phyloP scores from a whole-genome alignment of 1,140 invertebrate species.

The Penaeus indicus region DNA sequence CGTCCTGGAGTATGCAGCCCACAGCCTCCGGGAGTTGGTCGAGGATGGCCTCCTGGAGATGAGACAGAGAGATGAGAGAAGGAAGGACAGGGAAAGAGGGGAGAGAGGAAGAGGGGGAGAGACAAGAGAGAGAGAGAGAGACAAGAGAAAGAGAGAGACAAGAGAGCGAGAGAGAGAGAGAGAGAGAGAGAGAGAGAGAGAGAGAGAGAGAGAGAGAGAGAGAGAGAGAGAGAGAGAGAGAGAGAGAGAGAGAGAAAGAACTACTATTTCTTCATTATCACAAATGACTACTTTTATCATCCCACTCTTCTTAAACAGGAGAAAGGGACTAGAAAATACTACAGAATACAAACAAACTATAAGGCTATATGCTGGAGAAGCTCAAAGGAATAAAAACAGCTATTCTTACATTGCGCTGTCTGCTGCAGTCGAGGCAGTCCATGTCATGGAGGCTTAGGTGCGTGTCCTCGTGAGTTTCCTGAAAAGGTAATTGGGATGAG shows the following conservation, averaged over 20 bases:
- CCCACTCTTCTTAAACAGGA: no score
- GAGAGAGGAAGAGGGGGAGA: not conserved
- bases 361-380: not conserved
- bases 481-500: no score
- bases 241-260: no score
- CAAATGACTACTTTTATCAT: no score
- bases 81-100: not conserved
- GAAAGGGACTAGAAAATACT: no score
- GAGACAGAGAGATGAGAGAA: not conserved
- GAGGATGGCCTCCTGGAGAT: constrained; percentile 82
- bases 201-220: no score
- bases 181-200: no score
- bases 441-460: constrained; percentile 75
- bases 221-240: no score
- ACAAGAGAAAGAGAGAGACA: no score
- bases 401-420: constrained; percentile 80
- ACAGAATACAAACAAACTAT: not conserved
- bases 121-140: no score
- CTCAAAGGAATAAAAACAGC: constrained; percentile 40
- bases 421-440: constrained; percentile 86
- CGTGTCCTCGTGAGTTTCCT: not conserved
- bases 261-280: no score
- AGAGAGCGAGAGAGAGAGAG: no score
- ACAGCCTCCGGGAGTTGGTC: constrained; percentile 88
- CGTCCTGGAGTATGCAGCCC: constrained; percentile 89